A percentile compares a stretch with the other conserved stretches of the same genome.
Conservation (phyloP, 2,888 invertebrate species). For the Andrena camellia region DNA sequence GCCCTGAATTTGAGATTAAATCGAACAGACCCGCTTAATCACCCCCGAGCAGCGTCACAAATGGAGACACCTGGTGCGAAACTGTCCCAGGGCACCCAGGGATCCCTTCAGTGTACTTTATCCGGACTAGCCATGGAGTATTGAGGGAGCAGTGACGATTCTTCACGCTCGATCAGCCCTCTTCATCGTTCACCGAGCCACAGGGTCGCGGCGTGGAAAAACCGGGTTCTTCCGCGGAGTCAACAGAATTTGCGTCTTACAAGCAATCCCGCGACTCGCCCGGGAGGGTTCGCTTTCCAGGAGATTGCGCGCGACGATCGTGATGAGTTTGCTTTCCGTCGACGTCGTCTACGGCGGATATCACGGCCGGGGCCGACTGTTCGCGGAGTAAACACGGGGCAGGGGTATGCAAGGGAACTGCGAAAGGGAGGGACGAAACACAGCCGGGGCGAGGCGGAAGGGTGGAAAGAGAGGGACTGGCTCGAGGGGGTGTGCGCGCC, state of each 20-base stretch:
- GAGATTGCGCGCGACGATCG: constrained; percentile 68
- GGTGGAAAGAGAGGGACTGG: not conserved
- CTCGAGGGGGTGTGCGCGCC: not conserved
- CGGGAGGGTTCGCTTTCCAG: constrained; percentile 64
- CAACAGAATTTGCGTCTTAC: constrained; percentile 69
- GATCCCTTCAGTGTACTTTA: no score
- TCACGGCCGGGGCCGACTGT: constrained; percentile 59
- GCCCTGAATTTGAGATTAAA: no score
- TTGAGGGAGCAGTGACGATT: not conserved
- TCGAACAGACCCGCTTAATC: no score
- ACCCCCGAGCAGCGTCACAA: no score
- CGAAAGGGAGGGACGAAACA: constrained; percentile 14
- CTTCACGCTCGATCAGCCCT: not conserved
- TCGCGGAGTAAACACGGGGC: constrained; percentile 60
- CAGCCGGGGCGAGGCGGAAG: not conserved
- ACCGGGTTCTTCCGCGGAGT: constrained; percentile 41
- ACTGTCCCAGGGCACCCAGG: no score
- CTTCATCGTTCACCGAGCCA: constrained; percentile 12
- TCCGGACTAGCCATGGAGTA: not conserved
- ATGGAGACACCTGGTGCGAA: no score
- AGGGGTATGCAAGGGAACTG: not conserved
- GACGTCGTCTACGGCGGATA: constrained; percentile 58
- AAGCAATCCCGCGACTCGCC: constrained; percentile 61
- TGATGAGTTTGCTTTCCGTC: constrained; percentile 72
- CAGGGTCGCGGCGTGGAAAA: not conserved